These are phyloP conservation scores for Brienomyrus brachyistius DNA, from an alignment of 2,113 vertebrate species.

Conservation along the genomic window DNA sequence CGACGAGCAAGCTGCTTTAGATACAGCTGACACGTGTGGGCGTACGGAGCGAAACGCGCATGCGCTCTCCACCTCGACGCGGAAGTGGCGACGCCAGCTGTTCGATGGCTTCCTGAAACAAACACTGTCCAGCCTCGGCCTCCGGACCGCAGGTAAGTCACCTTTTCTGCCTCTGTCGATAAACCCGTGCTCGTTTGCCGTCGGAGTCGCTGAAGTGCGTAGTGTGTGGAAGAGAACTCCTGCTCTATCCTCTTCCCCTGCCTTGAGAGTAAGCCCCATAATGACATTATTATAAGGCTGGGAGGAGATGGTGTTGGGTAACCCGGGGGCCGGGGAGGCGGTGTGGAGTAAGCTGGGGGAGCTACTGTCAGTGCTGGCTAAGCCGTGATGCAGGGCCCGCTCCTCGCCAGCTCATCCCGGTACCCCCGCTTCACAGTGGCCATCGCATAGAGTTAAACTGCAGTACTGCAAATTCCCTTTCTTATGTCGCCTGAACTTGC, in stretches of 20 bases:
- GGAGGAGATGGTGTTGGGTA: not conserved
- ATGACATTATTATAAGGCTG: conserved; percentile 4
- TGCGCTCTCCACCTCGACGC: not conserved
- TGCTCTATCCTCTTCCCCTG: not conserved
- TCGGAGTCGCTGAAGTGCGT: not conserved
- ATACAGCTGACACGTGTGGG: not conserved
- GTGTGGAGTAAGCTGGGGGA: not conserved
- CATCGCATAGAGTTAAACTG: not conserved
- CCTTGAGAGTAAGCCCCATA: not conserved
- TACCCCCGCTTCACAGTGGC: not conserved
- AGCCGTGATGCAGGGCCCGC: not conserved
- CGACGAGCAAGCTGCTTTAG: not conserved
- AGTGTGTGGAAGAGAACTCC: not conserved
- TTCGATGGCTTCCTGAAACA: conserved; percentile 6
- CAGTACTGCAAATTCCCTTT: not conserved
- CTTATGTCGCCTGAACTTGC: not conserved
- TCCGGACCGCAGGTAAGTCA: not conserved
- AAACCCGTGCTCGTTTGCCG: not conserved
- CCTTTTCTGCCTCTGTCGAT: not conserved
- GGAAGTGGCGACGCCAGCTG: conserved; percentile 4
- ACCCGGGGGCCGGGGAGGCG: not conserved
- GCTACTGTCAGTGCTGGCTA: not conserved
- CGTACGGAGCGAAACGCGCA: not conserved
- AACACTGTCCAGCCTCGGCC: not conserved
- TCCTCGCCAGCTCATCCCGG: not conserved